Percentiles rank a stretch among this genome's conserved stretches.
Conservation (phyloP, 2,888 invertebrate genomes). For the Villa cingulata region DNA sequence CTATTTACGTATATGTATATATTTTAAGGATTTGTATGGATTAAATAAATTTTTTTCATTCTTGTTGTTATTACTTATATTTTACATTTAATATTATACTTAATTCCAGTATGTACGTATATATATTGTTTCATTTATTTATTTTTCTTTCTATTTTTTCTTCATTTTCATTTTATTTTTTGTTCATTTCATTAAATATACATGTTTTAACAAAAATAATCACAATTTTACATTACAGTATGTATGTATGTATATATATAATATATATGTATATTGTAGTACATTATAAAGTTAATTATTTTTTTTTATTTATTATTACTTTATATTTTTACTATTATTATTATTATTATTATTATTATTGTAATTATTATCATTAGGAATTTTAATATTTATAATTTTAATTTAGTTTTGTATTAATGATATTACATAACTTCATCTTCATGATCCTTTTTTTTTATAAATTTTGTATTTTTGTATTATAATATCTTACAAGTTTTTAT, state of each 20-base stretch:
- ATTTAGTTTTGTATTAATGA: constrained; percentile 6
- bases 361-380: too few relatives aligned
- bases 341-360: constrained; percentile 12
- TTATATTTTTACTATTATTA: constrained; percentile 7
- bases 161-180: constrained; percentile 2
- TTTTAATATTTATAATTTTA: too few relatives aligned
- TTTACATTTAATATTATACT: too few relatives aligned
- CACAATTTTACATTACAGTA: constrained; percentile 18
- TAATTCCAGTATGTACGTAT: too few relatives aligned
- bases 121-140: constrained; percentile 6
- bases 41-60: constrained; percentile 1
- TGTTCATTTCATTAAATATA: constrained; percentile 15
- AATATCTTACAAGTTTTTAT: too few relatives aligned
- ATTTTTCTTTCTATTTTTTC: constrained; percentile 9
- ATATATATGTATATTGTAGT: too few relatives aligned
- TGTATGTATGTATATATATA: too few relatives aligned
- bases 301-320: constrained; percentile 3
- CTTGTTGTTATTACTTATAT: constrained; percentile 1
- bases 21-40: background rate
- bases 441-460: too few relatives aligned
- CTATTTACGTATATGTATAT: background rate
- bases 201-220: constrained; percentile 19
- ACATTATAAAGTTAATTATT: too few relatives aligned
- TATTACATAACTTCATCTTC: constrained; percentile 3
- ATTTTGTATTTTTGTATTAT: too few relatives aligned